Percentiles rank a stretch among this genome's conserved stretches.
Evolutionary conservation across 2,113 vertebrate genomes (phyloP).

Genomic region (Mirounga angustirostris): DNA sequence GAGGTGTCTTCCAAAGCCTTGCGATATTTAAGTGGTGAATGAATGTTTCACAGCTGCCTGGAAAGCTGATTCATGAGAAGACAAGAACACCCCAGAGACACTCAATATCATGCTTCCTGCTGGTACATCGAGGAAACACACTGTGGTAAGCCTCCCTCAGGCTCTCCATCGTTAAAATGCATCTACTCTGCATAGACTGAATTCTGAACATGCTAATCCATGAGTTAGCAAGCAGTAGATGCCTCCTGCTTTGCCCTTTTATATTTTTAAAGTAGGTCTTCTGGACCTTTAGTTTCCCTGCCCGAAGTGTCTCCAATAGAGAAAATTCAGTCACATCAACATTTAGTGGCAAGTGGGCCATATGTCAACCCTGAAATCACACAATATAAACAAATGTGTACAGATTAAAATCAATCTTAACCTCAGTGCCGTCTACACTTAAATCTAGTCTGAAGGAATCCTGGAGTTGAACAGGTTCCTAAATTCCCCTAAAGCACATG

Average conservation of each 20-base stretch:
- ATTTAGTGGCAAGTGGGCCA: neutral
- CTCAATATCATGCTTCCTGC: neutral
- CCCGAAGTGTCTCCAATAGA: neutral
- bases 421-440: neutral
- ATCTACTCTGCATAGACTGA: neutral
- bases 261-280: neutral
- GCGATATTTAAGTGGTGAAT: neutral
- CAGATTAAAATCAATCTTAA: neutral
- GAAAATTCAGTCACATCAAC: neutral
- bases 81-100: neutral
- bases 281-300: neutral
- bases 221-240: neutral
- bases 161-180: neutral
- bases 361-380: neutral
- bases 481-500: neutral
- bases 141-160: neutral
- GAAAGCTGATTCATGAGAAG: neutral
- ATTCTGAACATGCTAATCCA: neutral
- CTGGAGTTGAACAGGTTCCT: rapidly evolving
- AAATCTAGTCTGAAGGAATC: neutral
- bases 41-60: neutral
- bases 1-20: neutral
- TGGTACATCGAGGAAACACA: neutral
- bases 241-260: neutral
- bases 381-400: neutral